Conservation (phyloP, 1,140 invertebrate genomes). For the Camponotus vicinus region DNA sequence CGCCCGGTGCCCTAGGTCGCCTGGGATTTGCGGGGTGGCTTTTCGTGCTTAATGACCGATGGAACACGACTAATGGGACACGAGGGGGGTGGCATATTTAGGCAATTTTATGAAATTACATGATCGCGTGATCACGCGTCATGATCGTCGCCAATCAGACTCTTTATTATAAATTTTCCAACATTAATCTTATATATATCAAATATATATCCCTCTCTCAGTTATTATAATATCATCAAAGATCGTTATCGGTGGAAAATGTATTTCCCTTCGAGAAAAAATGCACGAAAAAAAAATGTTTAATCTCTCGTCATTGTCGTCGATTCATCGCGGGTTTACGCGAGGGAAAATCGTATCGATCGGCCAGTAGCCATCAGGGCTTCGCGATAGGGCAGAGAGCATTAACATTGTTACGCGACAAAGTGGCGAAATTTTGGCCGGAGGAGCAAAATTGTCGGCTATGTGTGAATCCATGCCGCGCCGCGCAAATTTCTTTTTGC, state of each 20-base stretch:
- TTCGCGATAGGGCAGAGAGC: background rate
- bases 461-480: background rate
- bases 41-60: slow-evolving; percentile 60
- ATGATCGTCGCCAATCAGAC: background rate
- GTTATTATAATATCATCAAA: background rate
- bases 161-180: background rate
- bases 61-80: background rate
- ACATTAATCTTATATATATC: background rate
- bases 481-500: slow-evolving; percentile 28
- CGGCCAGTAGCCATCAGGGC: background rate
- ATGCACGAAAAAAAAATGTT: background rate
- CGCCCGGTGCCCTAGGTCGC: background rate
- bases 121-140: slow-evolving; percentile 57
- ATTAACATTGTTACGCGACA: background rate
- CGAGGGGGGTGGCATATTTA: slow-evolving; percentile 39
- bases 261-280: background rate
- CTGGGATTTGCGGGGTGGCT: slow-evolving; percentile 13
- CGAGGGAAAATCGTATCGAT: background rate
- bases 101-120: slow-evolving; percentile 57
- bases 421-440: background rate
- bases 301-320: background rate
- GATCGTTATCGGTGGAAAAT: background rate
- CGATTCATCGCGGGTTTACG: background rate
- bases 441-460: background rate
- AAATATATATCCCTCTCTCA: background rate